Percentiles rank a stretch among this genome's conserved stretches.
Evolutionary conservation across 1,140 invertebrate species (phyloP).

Genomic region (Aleiodes sp.): DNA sequence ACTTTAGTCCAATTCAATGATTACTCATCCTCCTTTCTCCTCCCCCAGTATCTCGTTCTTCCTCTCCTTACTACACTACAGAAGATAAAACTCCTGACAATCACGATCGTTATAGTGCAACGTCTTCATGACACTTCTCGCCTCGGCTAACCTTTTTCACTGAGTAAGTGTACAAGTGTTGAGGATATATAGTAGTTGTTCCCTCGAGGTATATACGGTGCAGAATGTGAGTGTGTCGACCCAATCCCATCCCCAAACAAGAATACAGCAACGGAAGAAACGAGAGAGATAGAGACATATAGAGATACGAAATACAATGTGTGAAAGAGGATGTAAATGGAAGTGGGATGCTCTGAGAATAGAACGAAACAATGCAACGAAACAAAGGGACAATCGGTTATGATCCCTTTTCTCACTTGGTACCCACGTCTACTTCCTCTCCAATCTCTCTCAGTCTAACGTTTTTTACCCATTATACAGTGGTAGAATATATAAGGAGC

Average conservation of each 20-base stretch:
- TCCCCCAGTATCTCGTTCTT: constrained; percentile 27
- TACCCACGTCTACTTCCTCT: constrained; percentile 18
- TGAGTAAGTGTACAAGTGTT: too few species aligned
- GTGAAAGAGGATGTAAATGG: not conserved
- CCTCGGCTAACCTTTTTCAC: constrained; percentile 28
- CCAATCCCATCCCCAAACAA: not conserved
- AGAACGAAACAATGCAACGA: constrained; percentile 43
- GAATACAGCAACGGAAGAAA: constrained; percentile 38
- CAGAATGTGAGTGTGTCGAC: constrained; percentile 12
- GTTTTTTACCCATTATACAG: constrained; percentile 21
- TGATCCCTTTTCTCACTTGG: constrained; percentile 40
- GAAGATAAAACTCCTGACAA: not conserved
- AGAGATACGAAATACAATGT: too few species aligned
- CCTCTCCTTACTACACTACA: not conserved
- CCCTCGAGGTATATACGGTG: too few species aligned
- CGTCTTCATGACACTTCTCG: constrained; percentile 29
- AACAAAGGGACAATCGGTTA: constrained; percentile 49
- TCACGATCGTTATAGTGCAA: not conserved
- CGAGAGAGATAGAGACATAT: constrained; percentile 37
- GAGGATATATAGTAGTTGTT: too few species aligned
- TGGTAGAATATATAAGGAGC: constrained; percentile 24
- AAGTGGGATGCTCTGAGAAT: not conserved
- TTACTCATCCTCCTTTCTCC: constrained; percentile 4
- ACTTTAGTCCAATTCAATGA: too few species aligned
- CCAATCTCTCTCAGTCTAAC: not conserved